Evolutionary conservation across 2,797 vertebrate species (phyloP).

Genomic region (Nannoperca obscura): DNA sequence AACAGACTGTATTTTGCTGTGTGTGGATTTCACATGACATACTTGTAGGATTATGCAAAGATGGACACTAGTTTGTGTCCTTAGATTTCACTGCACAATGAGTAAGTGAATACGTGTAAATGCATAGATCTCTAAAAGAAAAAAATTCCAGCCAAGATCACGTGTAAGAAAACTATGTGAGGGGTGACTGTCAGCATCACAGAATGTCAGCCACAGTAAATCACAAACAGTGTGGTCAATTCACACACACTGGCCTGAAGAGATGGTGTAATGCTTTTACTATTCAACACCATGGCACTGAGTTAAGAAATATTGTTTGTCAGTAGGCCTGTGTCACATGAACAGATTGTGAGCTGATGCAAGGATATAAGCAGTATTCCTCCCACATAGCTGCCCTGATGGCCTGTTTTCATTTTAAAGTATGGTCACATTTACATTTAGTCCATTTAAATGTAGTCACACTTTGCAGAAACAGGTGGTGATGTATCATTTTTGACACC

Average conservation of each 20-base stretch:
- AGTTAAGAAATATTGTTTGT: background rate
- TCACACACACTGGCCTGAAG: background rate
- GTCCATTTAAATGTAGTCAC: background rate
- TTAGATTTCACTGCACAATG: too few species aligned
- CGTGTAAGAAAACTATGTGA: background rate
- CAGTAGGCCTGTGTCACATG: background rate
- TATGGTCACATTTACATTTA: background rate
- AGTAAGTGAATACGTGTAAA: too few species aligned
- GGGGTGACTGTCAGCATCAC: too few species aligned
- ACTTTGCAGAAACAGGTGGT: conserved; percentile 8
- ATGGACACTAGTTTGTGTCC: too few species aligned
- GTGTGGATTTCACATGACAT: too few species aligned
- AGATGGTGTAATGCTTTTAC: background rate
- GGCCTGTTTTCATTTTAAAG: conserved; percentile 1
- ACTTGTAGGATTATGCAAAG: too few species aligned
- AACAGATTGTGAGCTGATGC: conserved; percentile 7
- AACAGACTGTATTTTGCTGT: too few species aligned
- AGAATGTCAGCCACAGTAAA: background rate
- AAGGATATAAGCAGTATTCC: conserved; percentile 4
- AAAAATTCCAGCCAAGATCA: too few species aligned
- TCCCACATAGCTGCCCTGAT: background rate
- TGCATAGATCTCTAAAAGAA: too few species aligned
- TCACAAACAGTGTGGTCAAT: background rate
- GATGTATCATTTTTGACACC: conserved; percentile 16
- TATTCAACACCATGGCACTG: background rate